Conservation (phyloP, 2,888 invertebrate species). For the Drepanosiphum platanoidis region DNA sequence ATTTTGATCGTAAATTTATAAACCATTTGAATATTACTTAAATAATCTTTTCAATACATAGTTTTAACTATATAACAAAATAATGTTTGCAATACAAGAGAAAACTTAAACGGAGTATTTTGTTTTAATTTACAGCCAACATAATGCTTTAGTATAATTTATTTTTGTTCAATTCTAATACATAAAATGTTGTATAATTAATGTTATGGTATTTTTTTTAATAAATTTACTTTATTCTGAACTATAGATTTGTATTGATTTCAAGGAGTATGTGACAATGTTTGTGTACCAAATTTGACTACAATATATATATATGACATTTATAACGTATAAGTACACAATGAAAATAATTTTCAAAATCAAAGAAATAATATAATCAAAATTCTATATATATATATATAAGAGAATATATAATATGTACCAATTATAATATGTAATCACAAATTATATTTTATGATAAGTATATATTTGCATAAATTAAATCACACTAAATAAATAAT, state of each 20-base stretch:
- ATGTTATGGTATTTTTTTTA: no score
- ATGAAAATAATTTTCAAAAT: slow-evolving; percentile 4
- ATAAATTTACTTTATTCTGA: not conserved
- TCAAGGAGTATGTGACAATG: not conserved
- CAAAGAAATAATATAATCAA: not conserved
- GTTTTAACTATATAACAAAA: no score
- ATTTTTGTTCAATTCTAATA: no score
- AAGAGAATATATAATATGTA: no score
- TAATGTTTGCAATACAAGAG: no score
- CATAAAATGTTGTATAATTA: no score
- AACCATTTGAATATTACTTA: no score
- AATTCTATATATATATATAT: no score
- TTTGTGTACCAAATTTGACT: slow-evolving; percentile 61
- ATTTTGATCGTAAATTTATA: not conserved
- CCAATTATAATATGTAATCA: not conserved
- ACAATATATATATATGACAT: slow-evolving; percentile 7
- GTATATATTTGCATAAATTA: not conserved
- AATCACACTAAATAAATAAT: not conserved
- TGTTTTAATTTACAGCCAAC: no score
- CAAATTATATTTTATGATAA: not conserved
- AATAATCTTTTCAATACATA: no score
- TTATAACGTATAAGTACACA: slow-evolving; percentile 22
- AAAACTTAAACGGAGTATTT: no score
- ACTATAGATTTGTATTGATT: not conserved
- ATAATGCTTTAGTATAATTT: no score